Base-by-base conservation (phyloP, 2,797 vertebrate species). In the Acanthurus lineatus region DNA sequence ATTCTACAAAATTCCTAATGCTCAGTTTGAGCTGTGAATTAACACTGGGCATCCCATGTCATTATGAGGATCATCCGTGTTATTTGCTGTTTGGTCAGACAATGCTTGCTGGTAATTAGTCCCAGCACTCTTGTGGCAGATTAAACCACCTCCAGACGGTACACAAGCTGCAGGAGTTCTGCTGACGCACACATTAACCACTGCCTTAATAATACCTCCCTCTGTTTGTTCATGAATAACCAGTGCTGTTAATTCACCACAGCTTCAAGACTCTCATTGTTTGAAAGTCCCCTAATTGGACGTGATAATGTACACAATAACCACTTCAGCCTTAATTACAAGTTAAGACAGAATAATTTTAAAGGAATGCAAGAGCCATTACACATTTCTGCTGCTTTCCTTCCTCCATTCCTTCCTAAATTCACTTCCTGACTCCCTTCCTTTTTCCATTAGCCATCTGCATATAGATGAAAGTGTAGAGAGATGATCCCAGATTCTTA, bases 71-170 rank as follows among this genome's bases (percentile, higher is more conserved):
- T 90, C 85, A 88, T 82, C 71, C n/a, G 5, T 60, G 62, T 88
- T 87, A 69, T 87, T 76, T 76, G 63, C 59, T 65, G 83, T 54
- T 68, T 60, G 79, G 85, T 89, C 63, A 85, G 76, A 88, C 87
- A 84, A 82, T 86, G 82, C 74, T 81, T 87, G 83, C 45, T 85
- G 70, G 61, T 87, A 87, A 93, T 92, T 90, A 90, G 83, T 69
- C 64, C 60, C 60, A 69, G 82, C 22, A 25, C 71, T 79, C 83
- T 80, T 78, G 83, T 84, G 86, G 87, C 79, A 85, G 89, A 92
- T 86, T 91, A 91, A 86, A 84, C 87, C 76, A 85, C 86, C 78
- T 83, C 81, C 88, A 83, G 79, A 85, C 74, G 83, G 61, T 51
- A 71, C 47, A 69, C 67, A 89, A 86, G 86, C 90, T 86, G 76